phyloP scores from a whole-genome alignment of 1,140 invertebrate species.

The Heliconius himera region DNA sequence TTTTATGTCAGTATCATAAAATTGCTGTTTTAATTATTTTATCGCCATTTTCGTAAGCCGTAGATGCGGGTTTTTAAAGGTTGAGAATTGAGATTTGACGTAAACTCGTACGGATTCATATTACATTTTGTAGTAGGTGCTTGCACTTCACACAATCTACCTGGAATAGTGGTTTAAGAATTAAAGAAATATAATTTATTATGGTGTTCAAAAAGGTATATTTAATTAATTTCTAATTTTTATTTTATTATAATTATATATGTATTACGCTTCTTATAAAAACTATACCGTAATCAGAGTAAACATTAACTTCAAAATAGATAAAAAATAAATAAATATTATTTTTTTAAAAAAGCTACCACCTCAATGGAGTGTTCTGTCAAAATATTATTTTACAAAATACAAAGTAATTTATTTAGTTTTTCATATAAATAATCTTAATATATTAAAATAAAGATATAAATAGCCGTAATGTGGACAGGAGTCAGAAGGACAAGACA shows the following conservation, averaged over 20 bases:
- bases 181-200: background rate
- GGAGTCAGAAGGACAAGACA: conserved; percentile 56
- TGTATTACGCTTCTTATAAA: background rate
- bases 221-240: background rate
- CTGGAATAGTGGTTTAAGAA: background rate
- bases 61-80: conserved; percentile 6
- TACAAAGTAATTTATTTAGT: background rate
- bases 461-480: conserved; percentile 49
- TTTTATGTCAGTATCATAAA: conserved; percentile 9
- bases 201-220: background rate
- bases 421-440: background rate
- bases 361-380: background rate
- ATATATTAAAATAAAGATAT: background rate
- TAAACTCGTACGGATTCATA: background rate
- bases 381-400: background rate
- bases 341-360: no score
- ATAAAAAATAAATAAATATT: background rate
- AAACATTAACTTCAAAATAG: background rate
- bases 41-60: conserved; percentile 16
- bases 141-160: conserved; percentile 6
- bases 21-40: conserved; percentile 17
- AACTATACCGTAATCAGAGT: background rate
- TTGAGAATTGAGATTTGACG: background rate
- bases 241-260: background rate
- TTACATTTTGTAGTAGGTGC: conserved; percentile 6